Base-by-base conservation (phyloP, 2,113 vertebrate genomes). In the Phylloscopus whistleri region DNA sequence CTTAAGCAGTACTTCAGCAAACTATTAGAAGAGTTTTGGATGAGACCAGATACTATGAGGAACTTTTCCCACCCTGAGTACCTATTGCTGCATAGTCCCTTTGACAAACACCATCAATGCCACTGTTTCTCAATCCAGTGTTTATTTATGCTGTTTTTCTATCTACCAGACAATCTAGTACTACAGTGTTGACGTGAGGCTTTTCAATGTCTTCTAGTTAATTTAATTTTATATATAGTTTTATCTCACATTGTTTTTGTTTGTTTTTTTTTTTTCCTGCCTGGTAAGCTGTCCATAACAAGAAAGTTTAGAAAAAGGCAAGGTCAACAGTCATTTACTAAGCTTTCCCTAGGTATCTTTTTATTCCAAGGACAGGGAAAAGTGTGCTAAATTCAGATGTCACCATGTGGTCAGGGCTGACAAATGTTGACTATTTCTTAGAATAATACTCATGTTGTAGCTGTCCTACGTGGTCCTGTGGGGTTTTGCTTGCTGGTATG, bases 401-500 rank as follows among this genome's bases (percentile, higher is more conserved):
- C 87, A 87, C 83, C 75, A 75, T 72, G 77, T 77, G 87, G 69
- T 84, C 81, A 96, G 66, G 80, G 8, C n/a, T 87, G 51, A 77
- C 72, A 87, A 95, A 84, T 68, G 73, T 10, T 66, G 85, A 87
- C 72, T 66, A 62, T 84, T 91, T 91, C 81, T 90, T 91, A 87
- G 74, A 95, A 93, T 64, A 92, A 93, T 69, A 87, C 30, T 87
- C 7, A 69, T 74, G 17, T 76, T 80, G 81, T 89, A 91, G 46
- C 68, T 95, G 93, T 91, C 89, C 81, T 77, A 17, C 48, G 70
- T 23, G 51, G 75, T 72, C 84, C 72, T 73, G 21, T 60, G 77
- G 59, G 87, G 76, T 53, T 96, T 89, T 94, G 84, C 89, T 95
- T 87, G 83, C 68, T 81, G 68, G 68, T 86, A 67, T 41, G 37